Evolutionary conservation across 2,113 vertebrate species (phyloP).

Genomic region (Myotis lucifugus): DNA sequence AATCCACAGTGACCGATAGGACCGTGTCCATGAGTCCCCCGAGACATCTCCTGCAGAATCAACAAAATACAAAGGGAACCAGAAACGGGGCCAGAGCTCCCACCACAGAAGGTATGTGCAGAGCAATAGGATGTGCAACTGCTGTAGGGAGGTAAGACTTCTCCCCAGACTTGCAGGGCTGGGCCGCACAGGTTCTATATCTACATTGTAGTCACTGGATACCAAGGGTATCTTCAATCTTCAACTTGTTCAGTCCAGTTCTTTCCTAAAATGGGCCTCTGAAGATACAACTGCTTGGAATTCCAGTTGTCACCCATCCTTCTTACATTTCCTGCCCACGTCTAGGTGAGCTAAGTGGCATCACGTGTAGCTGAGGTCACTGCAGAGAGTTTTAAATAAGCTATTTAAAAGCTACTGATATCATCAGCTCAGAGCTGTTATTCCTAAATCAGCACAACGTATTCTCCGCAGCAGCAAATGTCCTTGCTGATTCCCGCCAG

Average conservation of each 20-base stretch:
- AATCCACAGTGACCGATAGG: background rate
- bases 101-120: background rate
- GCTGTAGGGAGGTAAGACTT: background rate
- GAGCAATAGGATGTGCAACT: background rate
- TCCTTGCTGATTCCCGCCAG: background rate
- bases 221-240: constrained; percentile 1
- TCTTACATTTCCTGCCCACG: constrained; percentile 52
- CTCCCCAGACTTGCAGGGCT: background rate
- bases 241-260: constrained; percentile 51
- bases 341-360: constrained; percentile 56
- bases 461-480: background rate
- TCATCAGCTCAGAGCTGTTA: constrained; percentile 46
- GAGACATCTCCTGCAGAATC: background rate
- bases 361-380: constrained; percentile 66
- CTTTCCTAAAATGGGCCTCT: constrained; percentile 58
- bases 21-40: background rate
- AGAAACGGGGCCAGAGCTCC: background rate
- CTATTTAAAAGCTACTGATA: constrained; percentile 71
- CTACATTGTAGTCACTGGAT: background rate
- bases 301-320: constrained; percentile 58
- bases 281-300: constrained; percentile 31
- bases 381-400: constrained; percentile 60
- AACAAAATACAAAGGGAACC: background rate
- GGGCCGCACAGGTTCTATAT: background rate
- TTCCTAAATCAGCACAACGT: constrained; percentile 33